Evolutionary conservation across 23 tunicate species (phyloP).

Genomic region (Botrylloides violaceus): DNA sequence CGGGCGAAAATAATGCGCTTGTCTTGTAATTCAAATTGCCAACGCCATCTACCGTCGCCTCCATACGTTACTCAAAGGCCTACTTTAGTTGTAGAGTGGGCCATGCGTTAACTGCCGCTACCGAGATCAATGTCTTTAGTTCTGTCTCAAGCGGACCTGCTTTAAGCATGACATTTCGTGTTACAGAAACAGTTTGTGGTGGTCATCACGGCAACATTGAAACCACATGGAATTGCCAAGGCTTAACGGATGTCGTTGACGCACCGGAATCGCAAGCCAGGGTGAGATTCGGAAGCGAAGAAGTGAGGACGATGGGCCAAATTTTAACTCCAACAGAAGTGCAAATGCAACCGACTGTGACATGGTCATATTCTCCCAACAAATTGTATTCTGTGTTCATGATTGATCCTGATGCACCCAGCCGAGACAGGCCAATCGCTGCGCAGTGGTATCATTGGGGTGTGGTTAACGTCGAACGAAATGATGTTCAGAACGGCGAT

Average conservation of each 20-base stretch:
- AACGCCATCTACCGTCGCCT: no score
- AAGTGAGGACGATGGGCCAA: not conserved
- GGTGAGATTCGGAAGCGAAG: not conserved
- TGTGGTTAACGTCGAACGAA: conserved; percentile 47
- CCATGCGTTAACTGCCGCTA: no score
- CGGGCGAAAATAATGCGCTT: no score
- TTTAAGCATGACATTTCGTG: no score
- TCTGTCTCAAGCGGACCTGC: no score
- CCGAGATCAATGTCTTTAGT: no score
- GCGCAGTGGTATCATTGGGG: conserved; percentile 74
- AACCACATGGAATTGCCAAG: not conserved
- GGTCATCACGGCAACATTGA: not conserved
- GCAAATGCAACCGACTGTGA: not conserved
- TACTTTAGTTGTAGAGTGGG: no score
- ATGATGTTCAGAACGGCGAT: conserved; percentile 35
- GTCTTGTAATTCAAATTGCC: no score
- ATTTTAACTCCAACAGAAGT: not conserved
- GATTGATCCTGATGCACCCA: conserved; percentile 69
- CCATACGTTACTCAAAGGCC: no score
- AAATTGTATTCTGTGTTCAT: conserved; percentile 40
- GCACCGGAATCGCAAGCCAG: not conserved
- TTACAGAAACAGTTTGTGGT: not conserved
- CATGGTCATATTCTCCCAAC: conserved; percentile 17
- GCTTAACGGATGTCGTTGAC: not conserved
- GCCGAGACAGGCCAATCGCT: conserved; percentile 27